Percentiles rank a stretch among this genome's conserved stretches.
These are phyloP conservation scores for Hymenopus coronatus DNA, from an alignment of 2,888 invertebrate genomes.

Conservation along the genomic window DNA sequence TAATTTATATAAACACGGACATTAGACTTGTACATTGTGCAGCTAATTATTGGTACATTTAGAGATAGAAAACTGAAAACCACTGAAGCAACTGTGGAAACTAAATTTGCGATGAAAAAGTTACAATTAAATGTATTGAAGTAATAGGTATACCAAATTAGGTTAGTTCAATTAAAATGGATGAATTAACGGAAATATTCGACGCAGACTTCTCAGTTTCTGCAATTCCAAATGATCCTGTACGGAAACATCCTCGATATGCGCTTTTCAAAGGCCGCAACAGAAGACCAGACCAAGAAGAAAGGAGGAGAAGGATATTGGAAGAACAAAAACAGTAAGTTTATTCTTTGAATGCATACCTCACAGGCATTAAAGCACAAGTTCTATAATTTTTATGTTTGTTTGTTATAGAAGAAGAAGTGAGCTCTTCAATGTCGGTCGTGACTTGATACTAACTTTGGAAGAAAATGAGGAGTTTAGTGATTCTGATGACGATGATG, in stretches of 20 bases:
- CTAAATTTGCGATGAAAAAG: no score
- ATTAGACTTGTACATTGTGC: no score
- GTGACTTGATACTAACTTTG: slow-evolving; percentile 47
- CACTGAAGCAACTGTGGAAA: neutral
- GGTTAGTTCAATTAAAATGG: neutral
- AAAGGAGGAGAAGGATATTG: slow-evolving; percentile 55
- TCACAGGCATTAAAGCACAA: neutral
- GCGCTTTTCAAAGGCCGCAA: neutral
- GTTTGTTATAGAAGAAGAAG: slow-evolving; percentile 51
- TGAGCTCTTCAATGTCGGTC: slow-evolving; percentile 49
- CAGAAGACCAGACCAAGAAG: slow-evolving; percentile 47
- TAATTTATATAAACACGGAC: no score
- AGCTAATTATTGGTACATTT: no score
- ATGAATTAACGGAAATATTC: neutral
- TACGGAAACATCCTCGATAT: neutral
- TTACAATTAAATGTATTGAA: neutral
- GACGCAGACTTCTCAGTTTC: neutral
- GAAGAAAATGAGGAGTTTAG: no score
- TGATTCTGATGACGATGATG: no score
- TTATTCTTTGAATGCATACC: neutral
- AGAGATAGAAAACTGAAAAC: neutral
- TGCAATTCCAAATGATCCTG: neutral
- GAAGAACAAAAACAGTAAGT: slow-evolving; percentile 57
- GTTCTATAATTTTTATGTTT: neutral
- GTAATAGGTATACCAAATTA: neutral